Percentiles rank a stretch among this genome's conserved stretches.
Evolutionary conservation across 2,888 invertebrate genomes (phyloP).

Genomic region (Spodoptera picta): DNA sequence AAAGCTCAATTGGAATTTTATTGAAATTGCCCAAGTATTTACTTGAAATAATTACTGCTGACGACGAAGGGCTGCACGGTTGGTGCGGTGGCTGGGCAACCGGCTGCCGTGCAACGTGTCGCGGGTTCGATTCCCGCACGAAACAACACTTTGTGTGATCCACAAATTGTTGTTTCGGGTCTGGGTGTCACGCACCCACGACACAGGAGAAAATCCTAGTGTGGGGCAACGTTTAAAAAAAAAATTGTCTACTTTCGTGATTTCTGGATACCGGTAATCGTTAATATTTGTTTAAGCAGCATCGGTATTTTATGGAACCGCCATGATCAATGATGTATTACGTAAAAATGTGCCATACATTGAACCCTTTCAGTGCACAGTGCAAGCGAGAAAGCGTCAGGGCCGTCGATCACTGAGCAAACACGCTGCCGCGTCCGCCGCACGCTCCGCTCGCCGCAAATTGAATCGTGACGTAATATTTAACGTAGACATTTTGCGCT

Average conservation of each 20-base stretch:
- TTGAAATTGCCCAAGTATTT: constrained; percentile 50
- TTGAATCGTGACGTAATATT: constrained; percentile 72
- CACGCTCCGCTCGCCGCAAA: constrained; percentile 62
- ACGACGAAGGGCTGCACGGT: no score
- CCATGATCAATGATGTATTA: constrained; percentile 15
- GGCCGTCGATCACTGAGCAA: constrained; percentile 49
- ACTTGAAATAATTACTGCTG: constrained; percentile 48
- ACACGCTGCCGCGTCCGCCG: constrained; percentile 54
- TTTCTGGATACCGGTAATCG: constrained; percentile 33
- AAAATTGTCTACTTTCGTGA: constrained; percentile 32
- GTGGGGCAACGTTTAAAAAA: no score
- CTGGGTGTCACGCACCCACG: no score
- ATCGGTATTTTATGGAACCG: constrained; percentile 26
- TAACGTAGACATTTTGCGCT: constrained; percentile 69
- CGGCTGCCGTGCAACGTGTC: no score
- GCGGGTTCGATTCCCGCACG: no score
- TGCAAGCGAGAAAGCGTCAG: constrained; percentile 24
- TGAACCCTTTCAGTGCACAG: constrained; percentile 38
- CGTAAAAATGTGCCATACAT: constrained; percentile 20
- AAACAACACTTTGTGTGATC: no score
- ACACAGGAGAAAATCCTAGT: no score
- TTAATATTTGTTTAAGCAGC: constrained; percentile 39
- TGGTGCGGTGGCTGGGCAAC: no score
- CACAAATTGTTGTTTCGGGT: no score
- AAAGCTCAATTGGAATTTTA: constrained; percentile 49